These are phyloP conservation scores for Cosmorhoe ocellata DNA, from an alignment of 2,888 invertebrate species.

Conservation along the genomic window DNA sequence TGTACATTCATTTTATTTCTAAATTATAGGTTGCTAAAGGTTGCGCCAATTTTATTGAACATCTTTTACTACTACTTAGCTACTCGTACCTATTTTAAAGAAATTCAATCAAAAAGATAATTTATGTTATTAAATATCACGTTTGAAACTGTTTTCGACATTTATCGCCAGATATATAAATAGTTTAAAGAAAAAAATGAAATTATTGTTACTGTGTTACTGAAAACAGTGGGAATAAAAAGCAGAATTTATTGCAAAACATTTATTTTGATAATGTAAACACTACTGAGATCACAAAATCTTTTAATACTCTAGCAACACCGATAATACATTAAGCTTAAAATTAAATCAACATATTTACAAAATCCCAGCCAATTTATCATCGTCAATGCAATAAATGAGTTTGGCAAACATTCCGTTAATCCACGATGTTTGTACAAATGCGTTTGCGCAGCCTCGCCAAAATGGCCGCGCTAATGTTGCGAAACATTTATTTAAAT, in stretches of 20 bases:
- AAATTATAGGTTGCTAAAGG: too few species aligned
- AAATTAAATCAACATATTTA: conserved; percentile 41
- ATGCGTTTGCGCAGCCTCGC: conserved; percentile 62
- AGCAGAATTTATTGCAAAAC: conserved; percentile 16
- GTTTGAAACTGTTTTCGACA: too few species aligned
- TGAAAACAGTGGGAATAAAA: conserved; percentile 20
- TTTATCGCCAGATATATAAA: too few species aligned
- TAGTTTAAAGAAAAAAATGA: too few species aligned
- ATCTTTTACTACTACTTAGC: too few species aligned
- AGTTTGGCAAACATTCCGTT: conserved; percentile 64
- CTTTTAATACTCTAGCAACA: conserved; percentile 18
- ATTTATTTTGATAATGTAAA: conserved; percentile 19
- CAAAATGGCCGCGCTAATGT: conserved; percentile 71
- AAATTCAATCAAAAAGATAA: too few species aligned
- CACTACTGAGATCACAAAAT: conserved; percentile 19
- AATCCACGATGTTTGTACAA: conserved; percentile 63
- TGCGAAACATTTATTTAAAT: conserved; percentile 72
- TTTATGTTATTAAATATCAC: too few species aligned
- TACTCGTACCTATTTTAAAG: too few species aligned
- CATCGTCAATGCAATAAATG: conserved; percentile 63
- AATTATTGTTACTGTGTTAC: conserved; percentile 11
- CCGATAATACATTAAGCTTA: conserved; percentile 24
- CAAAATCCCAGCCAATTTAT: conserved; percentile 52
- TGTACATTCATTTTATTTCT: too few species aligned
- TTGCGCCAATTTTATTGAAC: too few species aligned